These are phyloP conservation scores for Coturnix japonica DNA, from an alignment of 2,113 vertebrate species.

Conservation along the genomic window DNA sequence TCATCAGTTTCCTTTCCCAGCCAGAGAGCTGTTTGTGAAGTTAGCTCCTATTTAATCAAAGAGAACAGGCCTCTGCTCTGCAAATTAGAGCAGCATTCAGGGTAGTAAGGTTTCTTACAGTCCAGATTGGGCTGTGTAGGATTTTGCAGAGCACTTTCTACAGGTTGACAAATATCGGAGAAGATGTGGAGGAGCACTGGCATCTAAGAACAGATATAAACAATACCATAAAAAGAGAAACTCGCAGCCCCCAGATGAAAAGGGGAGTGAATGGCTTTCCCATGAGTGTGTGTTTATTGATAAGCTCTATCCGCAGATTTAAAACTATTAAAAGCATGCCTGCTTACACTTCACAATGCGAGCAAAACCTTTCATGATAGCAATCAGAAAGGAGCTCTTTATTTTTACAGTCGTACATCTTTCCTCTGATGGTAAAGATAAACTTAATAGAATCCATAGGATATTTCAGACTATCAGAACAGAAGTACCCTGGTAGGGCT, in stretches of 20 bases:
- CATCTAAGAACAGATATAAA: slow-evolving; percentile 27
- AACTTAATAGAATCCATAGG: background rate
- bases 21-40: background rate
- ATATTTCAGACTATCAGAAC: slow-evolving; percentile 17
- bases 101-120: background rate
- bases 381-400: background rate
- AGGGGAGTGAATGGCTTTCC: slow-evolving; percentile 14
- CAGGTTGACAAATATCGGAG: slow-evolving; percentile 20
- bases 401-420: background rate
- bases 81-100: background rate
- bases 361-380: slow-evolving; percentile 4
- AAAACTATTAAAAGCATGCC: slow-evolving; percentile 41
- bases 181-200: slow-evolving; percentile 25
- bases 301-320: slow-evolving; percentile 20
- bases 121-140: background rate
- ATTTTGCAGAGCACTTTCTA: slow-evolving; percentile 28
- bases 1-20: background rate
- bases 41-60: background rate
- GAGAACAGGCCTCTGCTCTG: background rate
- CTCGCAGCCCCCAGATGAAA: slow-evolving; percentile 1
- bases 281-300: slow-evolving; percentile 29
- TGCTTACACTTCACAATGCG: background rate
- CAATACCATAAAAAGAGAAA: slow-evolving; percentile 61
- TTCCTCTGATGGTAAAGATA: slow-evolving; percentile 8
- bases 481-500: background rate